phyloP scores from a whole-genome alignment of 2,797 vertebrate species.

The Rhinella marina region DNA sequence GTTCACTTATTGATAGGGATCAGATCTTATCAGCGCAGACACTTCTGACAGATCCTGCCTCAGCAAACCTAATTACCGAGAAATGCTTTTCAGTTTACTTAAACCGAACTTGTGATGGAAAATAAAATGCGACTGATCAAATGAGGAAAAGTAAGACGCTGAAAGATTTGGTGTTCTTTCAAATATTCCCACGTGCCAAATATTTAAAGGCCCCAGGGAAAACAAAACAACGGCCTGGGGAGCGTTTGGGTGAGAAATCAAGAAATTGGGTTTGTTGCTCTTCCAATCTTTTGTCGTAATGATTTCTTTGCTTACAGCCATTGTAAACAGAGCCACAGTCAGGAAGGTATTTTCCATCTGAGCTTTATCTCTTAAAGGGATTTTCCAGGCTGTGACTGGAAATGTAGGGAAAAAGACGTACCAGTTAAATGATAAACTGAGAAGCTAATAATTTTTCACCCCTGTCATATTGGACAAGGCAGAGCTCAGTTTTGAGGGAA shows the following conservation, averaged over 20 bases:
- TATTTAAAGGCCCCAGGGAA: conserved; percentile 3
- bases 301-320: neutral
- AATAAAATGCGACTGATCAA: neutral
- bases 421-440: too few relatives aligned
- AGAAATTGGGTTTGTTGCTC: neutral
- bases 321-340: neutral
- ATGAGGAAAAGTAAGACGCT: neutral
- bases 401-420: too few relatives aligned
- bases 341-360: neutral
- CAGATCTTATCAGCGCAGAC: neutral
- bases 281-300: neutral
- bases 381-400: too few relatives aligned
- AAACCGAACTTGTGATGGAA: neutral
- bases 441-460: too few relatives aligned
- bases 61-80: conserved; percentile 18
- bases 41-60: neutral
- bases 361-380: neutral
- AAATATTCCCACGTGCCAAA: neutral
- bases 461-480: too few relatives aligned
- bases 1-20: neutral
- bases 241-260: neutral
- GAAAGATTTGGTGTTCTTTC: neutral
- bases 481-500: too few relatives aligned
- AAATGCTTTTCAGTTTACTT: conserved; percentile 37
- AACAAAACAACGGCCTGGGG: neutral